phyloP scores from a whole-genome alignment of 2,113 vertebrate species.

The Gymnocephalus cernua region DNA sequence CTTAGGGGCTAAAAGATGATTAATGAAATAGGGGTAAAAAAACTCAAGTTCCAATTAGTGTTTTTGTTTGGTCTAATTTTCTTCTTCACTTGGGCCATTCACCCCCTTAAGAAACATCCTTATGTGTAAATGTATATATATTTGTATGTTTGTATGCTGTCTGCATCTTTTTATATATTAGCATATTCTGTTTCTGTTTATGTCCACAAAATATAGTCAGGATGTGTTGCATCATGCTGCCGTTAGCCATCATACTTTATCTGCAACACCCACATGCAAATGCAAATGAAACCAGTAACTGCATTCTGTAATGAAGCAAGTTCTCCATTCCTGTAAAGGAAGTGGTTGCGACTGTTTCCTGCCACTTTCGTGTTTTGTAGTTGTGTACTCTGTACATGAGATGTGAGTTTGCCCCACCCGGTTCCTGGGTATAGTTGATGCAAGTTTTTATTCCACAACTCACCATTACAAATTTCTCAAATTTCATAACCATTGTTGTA shows the following conservation, averaged over 20 bases:
- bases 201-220: no score
- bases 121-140: no score
- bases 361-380: not conserved
- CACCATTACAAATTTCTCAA: not conserved
- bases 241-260: not conserved
- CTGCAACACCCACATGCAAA: not conserved
- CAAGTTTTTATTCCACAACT: not conserved
- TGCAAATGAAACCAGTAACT: slow-evolving; percentile 9
- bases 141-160: no score
- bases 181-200: no score
- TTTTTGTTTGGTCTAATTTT: not conserved
- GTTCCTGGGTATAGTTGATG: not conserved
- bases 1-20: no score
- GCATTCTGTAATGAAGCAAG: not conserved
- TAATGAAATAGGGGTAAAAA: no score
- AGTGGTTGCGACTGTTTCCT: slow-evolving; percentile 59
- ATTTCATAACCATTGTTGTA: not conserved
- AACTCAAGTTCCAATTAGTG: no score
- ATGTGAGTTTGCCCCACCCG: not conserved
- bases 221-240: slow-evolving; percentile 11
- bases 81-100: not conserved
- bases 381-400: not conserved
- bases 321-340: slow-evolving; percentile 60
- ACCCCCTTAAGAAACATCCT: not conserved
- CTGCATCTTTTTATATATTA: no score